Evolutionary conservation across 2,113 vertebrate species (phyloP), one percentile per base, ranked within the genome.

Genomic region (Percina caprodes): DNA sequence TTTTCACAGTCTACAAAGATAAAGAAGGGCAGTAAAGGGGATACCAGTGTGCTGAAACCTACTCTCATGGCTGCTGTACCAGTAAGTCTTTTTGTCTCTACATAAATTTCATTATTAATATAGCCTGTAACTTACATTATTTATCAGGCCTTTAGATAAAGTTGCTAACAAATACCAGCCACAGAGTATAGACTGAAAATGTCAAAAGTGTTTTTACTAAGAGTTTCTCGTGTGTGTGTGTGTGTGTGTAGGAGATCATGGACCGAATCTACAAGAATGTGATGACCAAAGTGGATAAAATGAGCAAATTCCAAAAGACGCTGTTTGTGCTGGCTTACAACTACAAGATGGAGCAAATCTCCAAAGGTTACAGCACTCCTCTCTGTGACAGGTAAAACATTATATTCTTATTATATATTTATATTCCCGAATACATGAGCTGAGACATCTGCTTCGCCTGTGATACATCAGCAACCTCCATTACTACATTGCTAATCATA

Each of bases 211-310:
- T 42, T 61, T 48, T 42, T 48, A 72, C 30, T 66, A 3, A 59
- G 51, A 18, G 4, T 49, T n/a, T n/a, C n/a, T n/a, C n/a, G n/a
- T n/a, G n/a, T n/a, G n/a, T n/a, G n/a, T n/a, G n/a, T n/a, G n/a
- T n/a, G n/a, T 14, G 12, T 70, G 7, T 83, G 59, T 30, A 99
- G 98, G 98, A 99, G 95, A 99, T 99, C 80, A 99, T 99, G 98
- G 98, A 99, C 91, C 96, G 98, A 9, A 99, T 99, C 90, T 99
- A 99, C 93, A 99, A 99, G 95, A 99, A 98, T 2, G 97, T 99
- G 70, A 99, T 99, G 97, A 98, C 95, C 84, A 98, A 98, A 94
- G 97, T 99, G 77, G 98, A 97, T 78, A 96, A 97, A 91, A 99
- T 99, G 98, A 98, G 96, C 75, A 94, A 93, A 89, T 94, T 99